Percentiles rank a stretch among this genome's conserved stretches.
phyloP scores from a whole-genome alignment of 2,113 vertebrate species.

The Herpailurus yagouaroundi region DNA sequence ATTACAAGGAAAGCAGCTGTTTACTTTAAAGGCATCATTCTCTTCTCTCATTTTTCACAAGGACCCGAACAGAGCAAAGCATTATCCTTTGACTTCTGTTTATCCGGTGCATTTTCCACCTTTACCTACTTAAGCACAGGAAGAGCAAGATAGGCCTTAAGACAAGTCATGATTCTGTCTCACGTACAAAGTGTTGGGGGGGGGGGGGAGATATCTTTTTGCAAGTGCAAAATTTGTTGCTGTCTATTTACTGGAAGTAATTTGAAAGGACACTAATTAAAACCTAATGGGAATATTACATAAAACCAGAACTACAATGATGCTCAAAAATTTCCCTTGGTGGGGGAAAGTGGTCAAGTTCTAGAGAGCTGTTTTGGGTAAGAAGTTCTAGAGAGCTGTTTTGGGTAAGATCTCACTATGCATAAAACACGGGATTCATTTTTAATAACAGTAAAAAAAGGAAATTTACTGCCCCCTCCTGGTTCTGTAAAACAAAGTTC shows the following conservation, averaged over 20 bases:
- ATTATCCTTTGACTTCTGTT: background rate
- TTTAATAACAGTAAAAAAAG: slow-evolving; percentile 78
- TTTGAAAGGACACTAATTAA: slow-evolving; percentile 38
- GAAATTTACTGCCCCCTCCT: slow-evolving; percentile 86
- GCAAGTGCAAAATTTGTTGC: background rate
- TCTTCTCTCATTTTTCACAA: background rate
- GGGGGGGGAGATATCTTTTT: background rate
- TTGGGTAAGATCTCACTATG: background rate
- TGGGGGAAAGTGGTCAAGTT: background rate
- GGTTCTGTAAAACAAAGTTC: slow-evolving; percentile 69
- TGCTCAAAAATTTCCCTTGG: background rate
- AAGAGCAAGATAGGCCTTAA: background rate
- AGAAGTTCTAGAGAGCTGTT: slow-evolving; percentile 27
- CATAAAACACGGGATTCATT: background rate
- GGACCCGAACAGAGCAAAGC: too few relatives aligned
- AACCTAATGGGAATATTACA: background rate
- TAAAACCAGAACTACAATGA: slow-evolving; percentile 9
- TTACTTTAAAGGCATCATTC: too few relatives aligned
- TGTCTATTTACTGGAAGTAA: background rate
- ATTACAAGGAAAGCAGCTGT: background rate
- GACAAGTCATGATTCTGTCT: background rate
- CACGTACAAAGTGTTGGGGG: background rate
- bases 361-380: background rate
- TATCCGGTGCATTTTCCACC: background rate
- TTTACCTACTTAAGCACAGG: rapidly evolving